phyloP scores from a whole-genome alignment of 2,888 invertebrate genomes.

The Xestia sexstrigata region DNA sequence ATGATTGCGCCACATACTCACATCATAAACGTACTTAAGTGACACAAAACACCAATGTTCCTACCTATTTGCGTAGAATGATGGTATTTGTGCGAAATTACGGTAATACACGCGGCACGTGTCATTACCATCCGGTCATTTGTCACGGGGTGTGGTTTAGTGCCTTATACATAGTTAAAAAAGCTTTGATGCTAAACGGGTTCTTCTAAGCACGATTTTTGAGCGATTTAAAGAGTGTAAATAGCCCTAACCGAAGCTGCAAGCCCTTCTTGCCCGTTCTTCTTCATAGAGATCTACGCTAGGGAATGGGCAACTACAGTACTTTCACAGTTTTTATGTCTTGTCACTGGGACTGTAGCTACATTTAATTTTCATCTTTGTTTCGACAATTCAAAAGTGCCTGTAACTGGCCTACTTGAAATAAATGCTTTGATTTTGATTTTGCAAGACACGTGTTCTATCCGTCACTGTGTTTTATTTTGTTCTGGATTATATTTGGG shows the following conservation, averaged over 20 bases:
- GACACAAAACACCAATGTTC: neutral
- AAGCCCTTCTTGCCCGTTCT: too few species aligned
- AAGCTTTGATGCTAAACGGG: neutral
- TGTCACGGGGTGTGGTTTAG: slow-evolving; percentile 29
- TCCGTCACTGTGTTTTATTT: too few species aligned
- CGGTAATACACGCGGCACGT: slow-evolving; percentile 42
- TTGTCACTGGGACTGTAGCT: too few species aligned
- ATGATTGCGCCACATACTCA: neutral
- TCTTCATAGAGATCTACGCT: too few species aligned
- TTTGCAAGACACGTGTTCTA: neutral
- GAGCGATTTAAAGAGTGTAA: neutral
- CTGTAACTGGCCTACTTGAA: too few species aligned
- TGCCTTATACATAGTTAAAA: neutral
- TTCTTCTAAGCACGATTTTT: neutral
- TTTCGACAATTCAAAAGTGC: too few species aligned
- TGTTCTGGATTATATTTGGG: too few species aligned
- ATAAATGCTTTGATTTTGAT: too few species aligned
- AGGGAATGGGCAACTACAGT: too few species aligned
- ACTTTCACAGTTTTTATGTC: too few species aligned
- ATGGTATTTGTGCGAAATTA: slow-evolving; percentile 44
- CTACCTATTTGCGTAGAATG: slow-evolving; percentile 31
- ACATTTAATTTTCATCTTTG: too few species aligned
- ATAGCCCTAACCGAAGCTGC: neutral
- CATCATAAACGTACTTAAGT: neutral
- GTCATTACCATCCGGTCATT: slow-evolving; percentile 49